Percentiles rank a stretch among this genome's conserved stretches.
phyloP scores from a whole-genome alignment of 2,888 invertebrate species.

The Archips xylosteana region DNA sequence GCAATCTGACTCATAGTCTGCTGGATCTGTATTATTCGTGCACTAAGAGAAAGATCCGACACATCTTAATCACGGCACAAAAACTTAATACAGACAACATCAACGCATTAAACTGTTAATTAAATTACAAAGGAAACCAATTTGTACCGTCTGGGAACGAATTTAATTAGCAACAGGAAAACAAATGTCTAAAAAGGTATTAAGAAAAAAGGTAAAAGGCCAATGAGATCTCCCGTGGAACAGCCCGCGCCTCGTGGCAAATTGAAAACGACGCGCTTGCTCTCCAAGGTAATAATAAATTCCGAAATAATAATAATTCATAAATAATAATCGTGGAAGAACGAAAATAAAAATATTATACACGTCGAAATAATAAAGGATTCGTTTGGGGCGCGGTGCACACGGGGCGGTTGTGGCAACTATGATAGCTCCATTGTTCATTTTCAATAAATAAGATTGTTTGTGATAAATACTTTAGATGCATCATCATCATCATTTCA shows the following conservation, averaged over 20 bases:
- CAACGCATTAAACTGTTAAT: slow-evolving; percentile 64
- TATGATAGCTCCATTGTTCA: neutral
- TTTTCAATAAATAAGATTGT: no score
- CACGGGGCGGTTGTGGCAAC: slow-evolving; percentile 64
- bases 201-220: slow-evolving; percentile 64
- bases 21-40: no score
- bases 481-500: no score
- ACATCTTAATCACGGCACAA: slow-evolving; percentile 30
- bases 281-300: slow-evolving; percentile 81
- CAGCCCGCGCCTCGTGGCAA: slow-evolving; percentile 80
- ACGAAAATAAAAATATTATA: slow-evolving; percentile 82
- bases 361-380: slow-evolving; percentile 85
- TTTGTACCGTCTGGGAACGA: slow-evolving; percentile 69
- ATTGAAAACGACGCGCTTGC: slow-evolving; percentile 83
- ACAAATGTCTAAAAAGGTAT: slow-evolving; percentile 74
- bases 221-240: slow-evolving; percentile 49
- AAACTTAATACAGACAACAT: slow-evolving; percentile 46
- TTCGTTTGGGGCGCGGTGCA: slow-evolving; percentile 63
- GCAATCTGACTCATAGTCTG: no score
- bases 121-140: slow-evolving; percentile 75
- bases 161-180: slow-evolving; percentile 76
- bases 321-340: slow-evolving; percentile 84
- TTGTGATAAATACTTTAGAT: no score
- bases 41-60: neutral
- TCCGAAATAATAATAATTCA: slow-evolving; percentile 85